A percentile compares a stretch with the other conserved stretches of the same genome.
Conservation (phyloP, 2,113 vertebrate species). For the Mungos mungo region DNA sequence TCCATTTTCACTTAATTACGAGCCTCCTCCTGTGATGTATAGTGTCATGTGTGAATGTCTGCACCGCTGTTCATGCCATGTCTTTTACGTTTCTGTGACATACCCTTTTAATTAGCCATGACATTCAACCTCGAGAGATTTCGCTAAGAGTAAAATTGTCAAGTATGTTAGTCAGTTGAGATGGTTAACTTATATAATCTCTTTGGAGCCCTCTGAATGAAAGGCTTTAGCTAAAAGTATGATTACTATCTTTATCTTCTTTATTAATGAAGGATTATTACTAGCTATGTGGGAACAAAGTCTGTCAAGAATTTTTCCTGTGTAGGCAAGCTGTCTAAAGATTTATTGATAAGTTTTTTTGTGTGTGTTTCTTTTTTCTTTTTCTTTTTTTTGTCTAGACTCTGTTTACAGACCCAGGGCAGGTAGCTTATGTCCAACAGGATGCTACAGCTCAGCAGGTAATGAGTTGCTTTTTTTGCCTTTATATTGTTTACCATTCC, state of each 20-base stretch:
- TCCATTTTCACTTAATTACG: not conserved
- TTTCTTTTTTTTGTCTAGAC: slow-evolving; percentile 85
- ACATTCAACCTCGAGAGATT: not conserved
- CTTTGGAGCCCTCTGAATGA: slow-evolving; percentile 39
- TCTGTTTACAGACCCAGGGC: slow-evolving; percentile 96
- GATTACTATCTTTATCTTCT: not conserved
- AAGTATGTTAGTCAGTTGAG: not conserved
- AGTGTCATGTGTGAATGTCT: not conserved
- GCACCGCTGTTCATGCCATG: not conserved
- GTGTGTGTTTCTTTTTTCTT: slow-evolving; percentile 37
- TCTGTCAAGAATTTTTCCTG: not conserved
- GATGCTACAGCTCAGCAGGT: slow-evolving; percentile 97
- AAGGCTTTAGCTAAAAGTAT: not conserved
- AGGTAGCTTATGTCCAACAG: slow-evolving; percentile 98
- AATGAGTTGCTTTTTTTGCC: slow-evolving; percentile 34
- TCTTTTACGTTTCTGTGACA: slow-evolving; percentile 1
- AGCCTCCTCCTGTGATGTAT: not conserved
- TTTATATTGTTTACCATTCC: not conserved
- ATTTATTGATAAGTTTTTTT: slow-evolving; percentile 65
- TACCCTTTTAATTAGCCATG: slow-evolving; percentile 2
- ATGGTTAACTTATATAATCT: not conserved
- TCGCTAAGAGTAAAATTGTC: not conserved
- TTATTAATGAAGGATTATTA: slow-evolving; percentile 7
- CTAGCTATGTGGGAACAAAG: slow-evolving; percentile 30
- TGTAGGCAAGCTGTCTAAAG: slow-evolving; percentile 46